Base-by-base conservation (phyloP, 2,113 vertebrate species). In the Seriola aureovittata region DNA sequence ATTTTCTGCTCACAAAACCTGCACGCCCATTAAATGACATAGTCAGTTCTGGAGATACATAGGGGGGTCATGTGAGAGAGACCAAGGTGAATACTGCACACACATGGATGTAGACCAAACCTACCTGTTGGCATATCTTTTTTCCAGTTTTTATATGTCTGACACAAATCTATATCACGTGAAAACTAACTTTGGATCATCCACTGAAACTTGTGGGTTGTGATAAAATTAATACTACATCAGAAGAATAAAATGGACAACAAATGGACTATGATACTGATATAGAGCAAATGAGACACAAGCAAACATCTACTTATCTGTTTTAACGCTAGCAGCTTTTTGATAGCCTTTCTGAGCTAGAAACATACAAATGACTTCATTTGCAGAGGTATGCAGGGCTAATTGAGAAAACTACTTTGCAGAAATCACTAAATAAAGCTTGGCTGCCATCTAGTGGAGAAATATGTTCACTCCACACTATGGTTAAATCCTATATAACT, bases 401-500 rank as follows among this genome's bases (percentile, higher is more conserved):
- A 9, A 70, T 16, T 75, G 17, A 54, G 11, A 66, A 68, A 68
- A 19, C n/a, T 8, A 5, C 16, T 63, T 0, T 46, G 14, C 4
- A 60, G 8, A 42, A 57, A 65, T 69, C 3, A n/a, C 19, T 54
- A 13, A 21, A 40, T 16, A 42, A 59, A 2, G 34, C 70, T 78
- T 84, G 12, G 70, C 82, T 89, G 85, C 85, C 87, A 79, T 52
- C 90, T 88, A 29, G 58, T 23, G 87, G 66, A 2, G 11, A 23
- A 60, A n/a, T 42, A n/a, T 19, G 12, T 0, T 9, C 19, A 48
- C 12, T 17, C 1, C 9, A 4, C 50, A 59, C 14, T 4, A 25
- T 36, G 14, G 50, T 69, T n/a, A 54, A 36, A 5, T 0, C 17
- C 17, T 19, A 48, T 21, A 42, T 9, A 1, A 40, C 11, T 40